Base-by-base conservation (phyloP, 2,113 vertebrate species). In the Lamprotornis superbus region DNA sequence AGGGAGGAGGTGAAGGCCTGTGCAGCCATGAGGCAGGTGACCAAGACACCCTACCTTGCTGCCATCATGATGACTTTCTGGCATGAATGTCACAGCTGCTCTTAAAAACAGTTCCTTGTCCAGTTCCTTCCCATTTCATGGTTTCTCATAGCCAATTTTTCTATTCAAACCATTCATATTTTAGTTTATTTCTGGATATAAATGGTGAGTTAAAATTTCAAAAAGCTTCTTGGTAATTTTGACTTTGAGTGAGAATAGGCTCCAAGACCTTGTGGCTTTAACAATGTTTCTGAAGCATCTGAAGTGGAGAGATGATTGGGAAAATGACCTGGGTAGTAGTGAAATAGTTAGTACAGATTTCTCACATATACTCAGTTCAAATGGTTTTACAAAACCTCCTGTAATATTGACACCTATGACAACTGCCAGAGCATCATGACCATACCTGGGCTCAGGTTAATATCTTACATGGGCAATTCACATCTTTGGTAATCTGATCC, bases 311-410 rank as follows among this genome's bases (percentile, higher is more conserved):
- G 35, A 18, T 83, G 31, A 49, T 30, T 67, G 59, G 42, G 42
- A 52, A 87, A 82, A 67, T 50, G 2, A 91, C 73, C 67, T 83
- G 11, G 21, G 31, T 90, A 64, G 24, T 88, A 92, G 73, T 68
- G 70, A 93, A 93, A 49, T 68, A 65, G 42, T 95, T 94, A 91
- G 78, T 89, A 52, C 77, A 35, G 63, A 47, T 93, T 89, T 96
- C 3, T 96, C 68, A 49, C 40, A 80, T 91, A n/a, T 83, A 80
- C 46, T 92, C 59, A 42, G 23, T 75, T 86, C 75, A 79, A 50
- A 63, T 7, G 4, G 31, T 75, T 91, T 56, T 80, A 28, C 0
- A 14, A 49, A 77, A 40, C 18, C 8, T 80, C 9, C 18, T 79
- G 12, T 57, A 31, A 3, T 27, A 14, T 12, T 28, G 56, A 39